A percentile compares a stretch with the other conserved stretches of the same genome.
Conservation (phyloP, 2,888 invertebrate species). For the Melanophora roralis region DNA sequence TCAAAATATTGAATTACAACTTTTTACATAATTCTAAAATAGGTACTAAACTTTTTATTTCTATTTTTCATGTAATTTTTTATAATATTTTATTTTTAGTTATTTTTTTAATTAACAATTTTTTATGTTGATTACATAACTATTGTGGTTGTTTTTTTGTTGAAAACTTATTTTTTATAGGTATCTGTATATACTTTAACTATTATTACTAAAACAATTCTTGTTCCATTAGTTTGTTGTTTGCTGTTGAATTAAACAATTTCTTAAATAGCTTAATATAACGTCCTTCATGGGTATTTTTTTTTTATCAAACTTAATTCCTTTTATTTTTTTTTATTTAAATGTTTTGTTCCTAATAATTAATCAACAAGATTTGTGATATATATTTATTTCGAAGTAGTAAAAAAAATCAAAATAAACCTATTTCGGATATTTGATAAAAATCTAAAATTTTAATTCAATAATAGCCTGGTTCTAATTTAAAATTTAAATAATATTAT, state of each 20-base stretch:
- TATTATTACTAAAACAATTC: slow-evolving; percentile 60
- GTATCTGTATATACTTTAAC: slow-evolving; percentile 55
- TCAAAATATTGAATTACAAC: slow-evolving; percentile 58
- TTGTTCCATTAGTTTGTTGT: slow-evolving; percentile 34
- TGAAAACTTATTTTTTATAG: slow-evolving; percentile 24
- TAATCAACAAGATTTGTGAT: slow-evolving; percentile 70
- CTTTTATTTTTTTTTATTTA: background rate
- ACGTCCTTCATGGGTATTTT: slow-evolving; percentile 55
- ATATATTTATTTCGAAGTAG: slow-evolving; percentile 30
- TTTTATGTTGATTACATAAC: slow-evolving; percentile 46
- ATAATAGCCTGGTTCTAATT: no score
- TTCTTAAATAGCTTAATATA: slow-evolving; percentile 58
- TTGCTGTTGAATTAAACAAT: slow-evolving; percentile 54
- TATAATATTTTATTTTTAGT: slow-evolving; percentile 21
- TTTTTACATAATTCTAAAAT: slow-evolving; percentile 61
- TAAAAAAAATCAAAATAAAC: background rate
- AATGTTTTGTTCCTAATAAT: slow-evolving; percentile 67
- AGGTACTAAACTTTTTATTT: slow-evolving; percentile 52
- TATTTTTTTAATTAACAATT: slow-evolving; percentile 46
- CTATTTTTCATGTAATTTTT: slow-evolving; percentile 39
- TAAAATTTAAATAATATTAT: no score
- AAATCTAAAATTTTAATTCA: no score
- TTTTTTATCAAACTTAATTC: slow-evolving; percentile 19
- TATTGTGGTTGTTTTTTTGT: slow-evolving; percentile 44
- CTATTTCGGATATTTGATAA: no score